A percentile compares a stretch with the other conserved stretches of the same genome.
These are phyloP conservation scores for Drosophila rufa DNA, from an alignment of 1,140 invertebrate genomes.

Conservation along the genomic window DNA sequence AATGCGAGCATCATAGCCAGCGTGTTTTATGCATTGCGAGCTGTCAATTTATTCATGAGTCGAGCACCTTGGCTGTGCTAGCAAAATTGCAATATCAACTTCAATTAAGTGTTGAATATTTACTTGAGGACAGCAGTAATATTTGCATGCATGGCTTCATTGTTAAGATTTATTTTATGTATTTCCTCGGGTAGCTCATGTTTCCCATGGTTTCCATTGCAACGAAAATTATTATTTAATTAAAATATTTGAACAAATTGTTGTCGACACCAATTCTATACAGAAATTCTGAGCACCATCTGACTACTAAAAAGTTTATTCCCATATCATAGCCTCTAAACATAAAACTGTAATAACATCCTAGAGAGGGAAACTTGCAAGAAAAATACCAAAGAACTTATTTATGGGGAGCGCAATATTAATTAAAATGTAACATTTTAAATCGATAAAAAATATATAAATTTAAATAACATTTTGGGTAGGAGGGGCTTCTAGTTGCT, in stretches of 20 bases:
- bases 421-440: background rate
- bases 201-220: background rate
- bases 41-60: conserved; percentile 47
- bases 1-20: conserved; percentile 54
- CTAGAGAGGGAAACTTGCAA: too few relatives aligned
- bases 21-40: conserved; percentile 41
- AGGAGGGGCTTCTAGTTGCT: too few relatives aligned
- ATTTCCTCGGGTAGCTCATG: background rate
- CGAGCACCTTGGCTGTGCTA: conserved; percentile 25
- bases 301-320: background rate
- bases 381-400: too few relatives aligned
- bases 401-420: too few relatives aligned
- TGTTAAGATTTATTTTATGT: background rate
- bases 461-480: too few relatives aligned
- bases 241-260: background rate
- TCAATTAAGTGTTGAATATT: conserved; percentile 43
- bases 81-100: conserved; percentile 41
- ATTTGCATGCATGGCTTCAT: conserved; percentile 9
- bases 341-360: too few relatives aligned
- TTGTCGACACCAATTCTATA: background rate
- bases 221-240: background rate
- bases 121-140: conserved; percentile 7
- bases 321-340: background rate
- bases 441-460: background rate
- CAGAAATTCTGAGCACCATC: too few relatives aligned